Evolutionary conservation across 2,888 invertebrate species (phyloP).

Genomic region (Drosophila limbata): DNA sequence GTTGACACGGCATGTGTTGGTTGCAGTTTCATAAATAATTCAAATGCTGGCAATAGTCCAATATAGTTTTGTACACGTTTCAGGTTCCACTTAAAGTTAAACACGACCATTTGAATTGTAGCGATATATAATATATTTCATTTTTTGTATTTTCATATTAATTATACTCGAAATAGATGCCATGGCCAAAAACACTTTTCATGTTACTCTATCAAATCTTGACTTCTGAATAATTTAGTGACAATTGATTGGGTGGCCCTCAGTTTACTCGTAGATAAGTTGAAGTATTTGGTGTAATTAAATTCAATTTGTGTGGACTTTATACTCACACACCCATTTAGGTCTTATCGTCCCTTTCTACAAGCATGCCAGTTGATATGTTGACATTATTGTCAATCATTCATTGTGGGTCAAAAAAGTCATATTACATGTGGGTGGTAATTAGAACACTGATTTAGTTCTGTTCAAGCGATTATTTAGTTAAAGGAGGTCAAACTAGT

Average conservation of each 20-base stretch:
- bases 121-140: slow-evolving; percentile 13
- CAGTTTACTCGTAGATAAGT: neutral
- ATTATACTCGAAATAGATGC: slow-evolving; percentile 42
- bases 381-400: slow-evolving; percentile 21
- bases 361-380: slow-evolving; percentile 34
- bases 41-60: slow-evolving; percentile 32
- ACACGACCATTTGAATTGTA: slow-evolving; percentile 41
- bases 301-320: slow-evolving; percentile 58
- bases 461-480: slow-evolving; percentile 12
- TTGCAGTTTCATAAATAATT: slow-evolving; percentile 63
- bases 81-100: slow-evolving; percentile 33
- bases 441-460: slow-evolving; percentile 12
- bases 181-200: slow-evolving; percentile 19
- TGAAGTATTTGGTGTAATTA: slow-evolving; percentile 45
- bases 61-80: slow-evolving; percentile 20
- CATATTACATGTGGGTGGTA: slow-evolving; percentile 23
- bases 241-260: slow-evolving; percentile 43
- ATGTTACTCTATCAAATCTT: slow-evolving; percentile 23
- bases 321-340: slow-evolving; percentile 23
- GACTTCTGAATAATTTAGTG: slow-evolving; percentile 57
- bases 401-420: slow-evolving; percentile 6
- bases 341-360: slow-evolving; percentile 8
- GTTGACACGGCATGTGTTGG: slow-evolving; percentile 27
- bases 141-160: slow-evolving; percentile 19
- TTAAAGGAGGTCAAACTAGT: slow-evolving; percentile 12